Percentiles rank a stretch among this genome's conserved stretches.
These are phyloP conservation scores for Esox masquinongy DNA, from an alignment of 2,797 vertebrate species.

Conservation along the genomic window DNA sequence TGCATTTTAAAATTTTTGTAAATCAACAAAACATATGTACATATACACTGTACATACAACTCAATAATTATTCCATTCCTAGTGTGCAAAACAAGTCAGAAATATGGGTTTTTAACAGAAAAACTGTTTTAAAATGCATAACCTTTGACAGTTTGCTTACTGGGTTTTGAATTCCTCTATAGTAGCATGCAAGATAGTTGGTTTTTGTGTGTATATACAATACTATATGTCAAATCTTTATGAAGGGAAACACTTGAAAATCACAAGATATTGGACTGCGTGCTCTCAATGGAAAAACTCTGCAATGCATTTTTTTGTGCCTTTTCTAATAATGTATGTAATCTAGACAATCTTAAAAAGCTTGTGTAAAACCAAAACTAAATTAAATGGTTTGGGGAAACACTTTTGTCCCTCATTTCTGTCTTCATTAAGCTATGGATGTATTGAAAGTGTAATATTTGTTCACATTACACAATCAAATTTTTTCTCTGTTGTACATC, in stretches of 20 bases:
- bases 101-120: not conserved
- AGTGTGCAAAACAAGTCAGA: not conserved
- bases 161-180: constrained; percentile 63
- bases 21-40: constrained; percentile 59
- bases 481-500: not conserved
- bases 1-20: constrained; percentile 79
- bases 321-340: constrained; percentile 96
- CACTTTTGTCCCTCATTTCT: constrained; percentile 19
- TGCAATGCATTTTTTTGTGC: constrained; percentile 93
- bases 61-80: constrained; percentile 52
- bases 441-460: not conserved
- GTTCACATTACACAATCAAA: not conserved
- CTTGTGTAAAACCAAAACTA: constrained; percentile 92
- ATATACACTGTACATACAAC: constrained; percentile 62
- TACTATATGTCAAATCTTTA: constrained; percentile 81
- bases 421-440: not conserved
- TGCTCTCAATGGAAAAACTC: constrained; percentile 78
- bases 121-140: not conserved
- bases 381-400: constrained; percentile 88
- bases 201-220: constrained; percentile 79
- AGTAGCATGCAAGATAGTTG: constrained; percentile 84
- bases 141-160: not conserved
- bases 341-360: constrained; percentile 94
- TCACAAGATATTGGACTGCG: constrained; percentile 80
- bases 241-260: constrained; percentile 92